Conservation (phyloP, 2,888 invertebrate genomes). For the Phymatocera aterrima region DNA sequence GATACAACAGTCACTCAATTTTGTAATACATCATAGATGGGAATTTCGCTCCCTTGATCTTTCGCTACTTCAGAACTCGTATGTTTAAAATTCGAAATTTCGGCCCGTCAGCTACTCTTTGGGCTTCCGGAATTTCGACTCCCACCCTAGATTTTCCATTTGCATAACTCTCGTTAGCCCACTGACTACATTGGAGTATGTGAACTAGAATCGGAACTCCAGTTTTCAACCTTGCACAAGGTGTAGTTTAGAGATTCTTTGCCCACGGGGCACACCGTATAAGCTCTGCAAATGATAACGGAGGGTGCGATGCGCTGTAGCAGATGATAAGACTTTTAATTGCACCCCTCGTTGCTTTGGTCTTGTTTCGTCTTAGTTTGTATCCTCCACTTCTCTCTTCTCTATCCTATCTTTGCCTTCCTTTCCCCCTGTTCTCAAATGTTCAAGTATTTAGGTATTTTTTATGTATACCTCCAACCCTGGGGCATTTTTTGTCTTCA, state of each 20-base stretch:
- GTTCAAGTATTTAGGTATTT: neutral
- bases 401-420: neutral
- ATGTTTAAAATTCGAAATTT: too few species aligned
- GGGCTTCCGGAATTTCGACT: too few species aligned
- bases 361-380: neutral
- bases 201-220: neutral
- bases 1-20: too few species aligned
- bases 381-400: neutral
- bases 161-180: too few species aligned
- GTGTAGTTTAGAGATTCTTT: slow-evolving; percentile 8
- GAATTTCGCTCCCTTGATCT: too few species aligned
- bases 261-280: slow-evolving; percentile 34
- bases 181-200: too few species aligned
- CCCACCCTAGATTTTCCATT: too few species aligned
- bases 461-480: neutral
- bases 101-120: too few species aligned
- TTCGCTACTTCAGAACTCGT: too few species aligned
- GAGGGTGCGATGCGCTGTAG: slow-evolving; percentile 55
- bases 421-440: neutral
- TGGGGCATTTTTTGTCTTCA: neutral
- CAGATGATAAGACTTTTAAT: slow-evolving; percentile 64
- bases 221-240: neutral
- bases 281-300: slow-evolving; percentile 67
- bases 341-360: slow-evolving; percentile 51
- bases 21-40: too few species aligned